Conservation (phyloP, 2,797 vertebrate species). For the Rhincodon typus region DNA sequence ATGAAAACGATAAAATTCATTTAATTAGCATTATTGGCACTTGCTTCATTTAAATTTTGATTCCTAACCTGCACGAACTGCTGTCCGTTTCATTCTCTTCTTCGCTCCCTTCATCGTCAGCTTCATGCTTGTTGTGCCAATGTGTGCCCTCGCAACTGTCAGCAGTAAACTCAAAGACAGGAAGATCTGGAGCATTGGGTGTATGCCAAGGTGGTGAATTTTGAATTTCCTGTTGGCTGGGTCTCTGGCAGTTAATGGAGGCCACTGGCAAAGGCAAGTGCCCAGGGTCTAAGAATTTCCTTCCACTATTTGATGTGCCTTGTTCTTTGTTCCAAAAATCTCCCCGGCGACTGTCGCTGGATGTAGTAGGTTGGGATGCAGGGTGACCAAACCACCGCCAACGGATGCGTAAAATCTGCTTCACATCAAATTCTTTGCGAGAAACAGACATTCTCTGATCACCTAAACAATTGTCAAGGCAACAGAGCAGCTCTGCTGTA, state of each 20-base stretch:
- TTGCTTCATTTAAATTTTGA: background rate
- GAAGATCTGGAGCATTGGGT: slow-evolving; percentile 69
- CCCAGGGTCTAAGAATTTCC: slow-evolving; percentile 78
- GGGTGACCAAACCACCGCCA: slow-evolving; percentile 97
- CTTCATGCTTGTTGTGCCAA: slow-evolving; percentile 60
- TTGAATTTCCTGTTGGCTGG: slow-evolving; percentile 81
- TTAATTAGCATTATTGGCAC: background rate
- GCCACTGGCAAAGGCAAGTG: slow-evolving; percentile 61
- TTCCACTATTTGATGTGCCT: slow-evolving; percentile 52
- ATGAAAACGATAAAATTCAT: background rate
- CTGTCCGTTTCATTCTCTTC: slow-evolving; percentile 80
- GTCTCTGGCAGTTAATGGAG: slow-evolving; percentile 65
- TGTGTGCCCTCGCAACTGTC: slow-evolving; percentile 64
- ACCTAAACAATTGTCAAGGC: slow-evolving; percentile 75
- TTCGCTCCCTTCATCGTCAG: slow-evolving; percentile 63
- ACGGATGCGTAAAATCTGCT: slow-evolving; percentile 95
- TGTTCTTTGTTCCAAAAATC: slow-evolving; percentile 70
- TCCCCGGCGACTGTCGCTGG: slow-evolving; percentile 64
- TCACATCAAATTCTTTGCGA: slow-evolving; percentile 96
- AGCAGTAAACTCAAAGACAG: slow-evolving; percentile 62
- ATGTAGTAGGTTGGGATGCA: slow-evolving; percentile 60
- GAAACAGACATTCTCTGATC: slow-evolving; percentile 84
- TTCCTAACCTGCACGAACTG: slow-evolving; percentile 84
- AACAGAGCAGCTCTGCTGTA: slow-evolving; percentile 67
- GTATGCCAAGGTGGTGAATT: slow-evolving; percentile 72